phyloP scores from a whole-genome alignment of 2,888 invertebrate genomes.

The Xestobium rufovillosum region DNA sequence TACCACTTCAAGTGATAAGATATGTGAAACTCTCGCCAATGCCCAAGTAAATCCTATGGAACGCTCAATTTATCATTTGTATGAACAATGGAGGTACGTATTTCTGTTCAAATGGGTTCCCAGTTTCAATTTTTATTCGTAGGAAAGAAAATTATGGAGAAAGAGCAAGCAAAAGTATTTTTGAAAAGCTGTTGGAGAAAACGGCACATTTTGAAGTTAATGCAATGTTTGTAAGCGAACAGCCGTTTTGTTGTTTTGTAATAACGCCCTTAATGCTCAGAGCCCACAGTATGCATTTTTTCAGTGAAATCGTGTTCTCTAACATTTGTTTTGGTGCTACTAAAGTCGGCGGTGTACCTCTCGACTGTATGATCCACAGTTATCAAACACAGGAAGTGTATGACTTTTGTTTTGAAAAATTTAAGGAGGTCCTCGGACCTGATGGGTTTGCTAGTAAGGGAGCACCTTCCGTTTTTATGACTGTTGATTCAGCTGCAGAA shows the following conservation, averaged over 20 bases:
- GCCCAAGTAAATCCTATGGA: too few species aligned
- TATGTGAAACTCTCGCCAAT: too few species aligned
- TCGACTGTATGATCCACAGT: constrained; percentile 4
- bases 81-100: constrained; percentile 4
- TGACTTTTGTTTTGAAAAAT: neutral
- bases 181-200: constrained; percentile 11
- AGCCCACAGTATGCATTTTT: too few species aligned
- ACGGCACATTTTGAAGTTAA: constrained; percentile 16
- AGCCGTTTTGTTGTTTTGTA: too few species aligned
- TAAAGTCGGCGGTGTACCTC: constrained; percentile 3
- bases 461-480: constrained; percentile 4
- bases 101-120: neutral
- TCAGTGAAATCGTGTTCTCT: too few species aligned
- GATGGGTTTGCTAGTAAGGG: constrained; percentile 4
- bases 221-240: too few species aligned
- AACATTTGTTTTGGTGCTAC: constrained; percentile 4
- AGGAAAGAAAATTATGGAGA: constrained; percentile 4
- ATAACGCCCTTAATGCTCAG: too few species aligned
- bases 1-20: too few species aligned
- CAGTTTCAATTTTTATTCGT: constrained; percentile 2
- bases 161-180: constrained; percentile 4
- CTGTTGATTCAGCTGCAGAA: constrained; percentile 2
- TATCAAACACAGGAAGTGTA: constrained; percentile 4
- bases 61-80: too few species aligned
- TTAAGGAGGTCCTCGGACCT: constrained; percentile 2